phyloP scores from a whole-genome alignment of 2,113 vertebrate species.

The Trematomus loennbergii region DNA sequence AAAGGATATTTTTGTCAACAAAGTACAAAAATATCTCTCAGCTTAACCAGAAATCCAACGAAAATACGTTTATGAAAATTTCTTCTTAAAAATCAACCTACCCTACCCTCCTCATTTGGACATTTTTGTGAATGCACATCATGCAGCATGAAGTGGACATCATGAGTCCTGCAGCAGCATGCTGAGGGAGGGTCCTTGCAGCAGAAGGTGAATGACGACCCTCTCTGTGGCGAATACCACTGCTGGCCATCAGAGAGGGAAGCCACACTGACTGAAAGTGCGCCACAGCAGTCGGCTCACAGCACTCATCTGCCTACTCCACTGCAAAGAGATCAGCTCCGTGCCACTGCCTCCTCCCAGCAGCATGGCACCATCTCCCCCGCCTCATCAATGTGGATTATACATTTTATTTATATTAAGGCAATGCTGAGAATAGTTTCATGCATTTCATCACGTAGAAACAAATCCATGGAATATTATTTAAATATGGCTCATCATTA shows the following conservation, averaged over 20 bases:
- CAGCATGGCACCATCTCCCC: slow-evolving; percentile 15
- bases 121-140: background rate
- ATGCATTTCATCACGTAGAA: background rate
- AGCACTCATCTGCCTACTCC: slow-evolving; percentile 37
- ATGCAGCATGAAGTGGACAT: slow-evolving; percentile 15
- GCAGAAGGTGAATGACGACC: slow-evolving; percentile 55
- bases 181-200: slow-evolving; percentile 55
- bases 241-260: slow-evolving; percentile 45
- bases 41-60: background rate
- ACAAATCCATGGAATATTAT: background rate
- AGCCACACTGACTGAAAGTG: slow-evolving; percentile 49
- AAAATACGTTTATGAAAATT: background rate
- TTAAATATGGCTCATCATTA: background rate
- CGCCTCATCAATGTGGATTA: slow-evolving; percentile 2
- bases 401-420: background rate
- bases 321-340: slow-evolving; percentile 17
- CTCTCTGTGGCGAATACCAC: slow-evolving; percentile 47
- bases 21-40: background rate
- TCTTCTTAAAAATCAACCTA: background rate
- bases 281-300: slow-evolving; percentile 40
- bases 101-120: background rate
- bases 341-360: slow-evolving; percentile 17
- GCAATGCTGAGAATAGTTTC: background rate
- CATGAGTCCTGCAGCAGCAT: slow-evolving; percentile 41
- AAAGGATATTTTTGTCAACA: background rate